Evolutionary conservation across 1,140 invertebrate species (phyloP), one percentile per base, ranked within the genome.

Genomic region (Cydia pomonella): DNA sequence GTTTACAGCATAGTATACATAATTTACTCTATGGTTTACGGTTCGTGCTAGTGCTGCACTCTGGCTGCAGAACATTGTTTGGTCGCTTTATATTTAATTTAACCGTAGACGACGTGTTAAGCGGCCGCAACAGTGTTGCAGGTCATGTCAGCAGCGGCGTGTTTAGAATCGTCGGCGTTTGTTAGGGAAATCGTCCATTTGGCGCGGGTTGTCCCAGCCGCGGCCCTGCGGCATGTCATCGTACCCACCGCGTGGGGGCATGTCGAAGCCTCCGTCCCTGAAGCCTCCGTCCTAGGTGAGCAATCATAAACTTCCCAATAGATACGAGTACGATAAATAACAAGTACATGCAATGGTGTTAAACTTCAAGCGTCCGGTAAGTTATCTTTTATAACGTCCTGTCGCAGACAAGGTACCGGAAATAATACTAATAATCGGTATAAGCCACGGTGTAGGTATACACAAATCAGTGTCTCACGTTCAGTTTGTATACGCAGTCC

Each of bases 281-380:
- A 84, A 93, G 90, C 87, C 91, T 90, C 91, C 91, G 80, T 93
- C 91, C 91, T 93, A 93, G 82, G 87, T 91, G 80, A 90, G 87
- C 88, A 91, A 93, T 90, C 87, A 92, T 79, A 92, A 91, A 87
- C 84, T 88, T 87, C 83, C 85, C 77, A 87, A 86, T 86, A 84
- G 77, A 82, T 83, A 78, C 66, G 79, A 77, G 76, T 75, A 77
- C 29, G 21, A 75, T 27, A 74, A 44, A 44, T 5, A 50, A 72
- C 21, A 41, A 10, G 6, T 12, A 41, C 27, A 72, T 41, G 21
- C 71, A 72, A 72, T 12, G 29, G 10, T 6, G n/a, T 9, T 59
- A 3, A 59, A 59, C 4, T n/a, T 53, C 50, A 59, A 59, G 47
- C 47, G 47, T 59, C n/a, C 53, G 53, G 53, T 23, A 18, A 59